Conservation (phyloP, 2,888 invertebrate genomes). For the Malthinus seriepunctatus region DNA sequence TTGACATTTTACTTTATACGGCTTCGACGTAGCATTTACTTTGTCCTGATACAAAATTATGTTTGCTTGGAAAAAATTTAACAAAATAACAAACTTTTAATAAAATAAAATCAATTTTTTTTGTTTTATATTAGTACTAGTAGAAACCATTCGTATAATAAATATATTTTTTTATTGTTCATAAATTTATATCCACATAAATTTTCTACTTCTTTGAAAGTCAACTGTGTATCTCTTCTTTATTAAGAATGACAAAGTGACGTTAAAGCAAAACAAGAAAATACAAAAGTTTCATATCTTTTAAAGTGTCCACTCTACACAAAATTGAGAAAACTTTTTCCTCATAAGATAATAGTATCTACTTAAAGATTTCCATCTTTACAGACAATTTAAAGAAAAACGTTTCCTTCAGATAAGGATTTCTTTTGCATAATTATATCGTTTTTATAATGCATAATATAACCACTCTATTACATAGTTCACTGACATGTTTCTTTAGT, state of each 20-base stretch:
- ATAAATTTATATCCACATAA: constrained; percentile 2
- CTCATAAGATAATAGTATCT: constrained; percentile 9
- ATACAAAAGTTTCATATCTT: constrained; percentile 9
- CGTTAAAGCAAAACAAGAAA: constrained; percentile 18
- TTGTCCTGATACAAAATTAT: too few relatives aligned
- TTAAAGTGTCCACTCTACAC: not conserved
- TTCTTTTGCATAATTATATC: not conserved
- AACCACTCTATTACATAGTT: too few relatives aligned
- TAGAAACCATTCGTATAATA: too few relatives aligned
- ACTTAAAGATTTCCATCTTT: not conserved
- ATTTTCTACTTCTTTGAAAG: constrained; percentile 4
- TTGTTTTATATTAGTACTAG: too few relatives aligned
- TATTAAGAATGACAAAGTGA: constrained; percentile 16
- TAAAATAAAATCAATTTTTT: too few relatives aligned
- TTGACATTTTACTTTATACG: too few relatives aligned
- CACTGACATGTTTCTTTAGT: too few relatives aligned
- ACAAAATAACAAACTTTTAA: too few relatives aligned
- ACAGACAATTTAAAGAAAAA: constrained; percentile 4
- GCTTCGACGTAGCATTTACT: too few relatives aligned
- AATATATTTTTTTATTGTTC: not conserved
- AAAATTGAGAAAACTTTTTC: constrained; percentile 6
- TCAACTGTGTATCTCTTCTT: constrained; percentile 8
- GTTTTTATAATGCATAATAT: too few relatives aligned
- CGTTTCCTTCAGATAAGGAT: not conserved
- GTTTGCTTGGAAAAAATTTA: too few relatives aligned